Base-by-base conservation (phyloP, 2,113 vertebrate species). In the Emydura subglobosa region DNA sequence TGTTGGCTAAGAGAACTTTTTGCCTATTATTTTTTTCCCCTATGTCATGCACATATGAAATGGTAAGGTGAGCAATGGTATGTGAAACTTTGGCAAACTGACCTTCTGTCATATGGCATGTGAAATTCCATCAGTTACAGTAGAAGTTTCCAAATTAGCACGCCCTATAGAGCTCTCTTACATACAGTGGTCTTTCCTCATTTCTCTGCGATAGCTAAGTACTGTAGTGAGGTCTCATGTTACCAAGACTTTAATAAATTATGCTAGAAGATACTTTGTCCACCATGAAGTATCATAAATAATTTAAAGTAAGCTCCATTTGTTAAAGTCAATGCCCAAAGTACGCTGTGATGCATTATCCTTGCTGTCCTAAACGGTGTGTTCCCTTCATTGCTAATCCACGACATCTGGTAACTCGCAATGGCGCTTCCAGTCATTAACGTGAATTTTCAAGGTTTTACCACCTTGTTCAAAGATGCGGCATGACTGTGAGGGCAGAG, bases 11-110 rank as follows among this genome's bases (percentile, higher is more conserved):
- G 29, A 53, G 81, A 94, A 54, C 10, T 10, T 86, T 84, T 86
- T 84, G 44, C 91, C 82, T 90, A 59, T 83, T 88, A 89, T 93
- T 95, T 89, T 89, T 96, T 86, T 82, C 83, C 82, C 85, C 83
- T n/a, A 85, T 85, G 87, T 44, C 83, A 93, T 57, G 92, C 0
- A 1, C 83, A 21, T 1, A 0, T 50, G 83, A 90, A 94, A 96
- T 88, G 83, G 84, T 74, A 82, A 2, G 21, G 49, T 0, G 34
- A 6, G 86, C 54, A 10, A 74, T 82, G 82, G 79, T 17, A 44
- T 83, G 94, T 49, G 34, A 78, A 86, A 17, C 1, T 39, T 6
- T 4, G 81, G 49, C 1, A 0, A 53, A 1, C 81, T 65, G 34
- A 51, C 39, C 39, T 22, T 68, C 47, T 11, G 0, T 4, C 96